Evolutionary conservation across 1,140 invertebrate species (phyloP), one percentile per base, ranked within the genome.

Genomic region (Drosophila pandora): DNA sequence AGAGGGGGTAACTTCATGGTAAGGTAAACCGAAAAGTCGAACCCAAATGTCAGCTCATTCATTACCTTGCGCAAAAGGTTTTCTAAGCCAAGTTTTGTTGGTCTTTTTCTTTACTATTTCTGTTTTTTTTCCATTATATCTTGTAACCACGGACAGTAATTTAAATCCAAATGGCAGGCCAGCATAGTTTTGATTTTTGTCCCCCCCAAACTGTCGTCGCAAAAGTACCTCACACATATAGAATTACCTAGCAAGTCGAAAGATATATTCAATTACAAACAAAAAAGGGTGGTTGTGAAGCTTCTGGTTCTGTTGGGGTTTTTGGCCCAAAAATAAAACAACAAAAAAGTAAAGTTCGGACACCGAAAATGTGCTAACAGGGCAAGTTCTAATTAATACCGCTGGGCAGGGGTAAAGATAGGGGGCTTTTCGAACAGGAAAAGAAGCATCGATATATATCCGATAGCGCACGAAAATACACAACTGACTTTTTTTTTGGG

Each of bases 1-100:
- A 3, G 32, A 6, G 25, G 6, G 25, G 25, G 25, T 1, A 2
- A 17, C 17, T 17, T 17, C 25, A 28, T 28, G 32, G 32, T n/a
- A n/a, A 34, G 10, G 32, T 8, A 32, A 37, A 34, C 41, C 49
- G 30, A 54, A 67, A 13, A 22, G 49, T 43, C 57, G 21, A 57
- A 62, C 53, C 56, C 60, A 85, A 85, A 84, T 84, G 81, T 84
- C 81, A 85, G 81, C 74, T 82, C 78, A 87, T 78, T 85, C 81
- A 85, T 85, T 85, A 87, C 81, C 60, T 85, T 85, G 82, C 60
- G 68, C 81, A 77, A 83, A 67, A 76, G 73, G 78, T 72, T 83
- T 67, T 22, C 47, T 52, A 39, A 45, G 41, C 60, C 41, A 37
- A 37, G 34, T 37, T 37, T 37, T 37, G 10, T 37, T n/a, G 10